phyloP scores from a whole-genome alignment of 2,797 vertebrate genomes.

The Paratrypauchen microcephalus region DNA sequence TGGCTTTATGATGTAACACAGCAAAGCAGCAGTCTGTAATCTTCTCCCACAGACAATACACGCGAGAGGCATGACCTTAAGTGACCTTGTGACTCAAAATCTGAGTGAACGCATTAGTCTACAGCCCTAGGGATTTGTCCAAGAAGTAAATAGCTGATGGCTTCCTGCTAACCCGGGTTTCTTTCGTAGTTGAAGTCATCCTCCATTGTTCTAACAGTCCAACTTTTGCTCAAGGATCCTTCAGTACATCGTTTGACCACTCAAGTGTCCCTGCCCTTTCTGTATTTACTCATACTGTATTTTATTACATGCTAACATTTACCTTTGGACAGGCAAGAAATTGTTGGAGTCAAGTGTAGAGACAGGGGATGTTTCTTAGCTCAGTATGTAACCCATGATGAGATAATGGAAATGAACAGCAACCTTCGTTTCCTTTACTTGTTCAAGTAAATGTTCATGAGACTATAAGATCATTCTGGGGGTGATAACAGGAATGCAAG shows the following conservation, averaged over 20 bases:
- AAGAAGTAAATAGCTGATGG: conserved; percentile 22
- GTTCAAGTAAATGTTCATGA: background rate
- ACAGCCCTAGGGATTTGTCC: conserved; percentile 35
- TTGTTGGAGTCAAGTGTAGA: conserved; percentile 20
- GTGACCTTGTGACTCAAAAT: conserved; percentile 43
- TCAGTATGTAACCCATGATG: conserved; percentile 55
- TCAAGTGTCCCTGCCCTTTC: background rate
- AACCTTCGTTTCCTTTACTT: background rate
- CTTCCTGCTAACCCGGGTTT: conserved; percentile 19
- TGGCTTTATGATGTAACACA: conserved; percentile 41
- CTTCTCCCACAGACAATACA: conserved; percentile 57
- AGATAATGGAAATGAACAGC: conserved; percentile 18
- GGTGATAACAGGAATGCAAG: background rate
- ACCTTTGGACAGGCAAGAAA: conserved; percentile 43
- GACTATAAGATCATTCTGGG: background rate
- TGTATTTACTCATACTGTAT: background rate
- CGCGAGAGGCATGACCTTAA: conserved; percentile 51
- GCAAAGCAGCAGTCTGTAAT: conserved; percentile 56
- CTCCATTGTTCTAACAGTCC: background rate
- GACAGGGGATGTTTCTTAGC: conserved; percentile 16
- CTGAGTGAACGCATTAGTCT: conserved; percentile 21
- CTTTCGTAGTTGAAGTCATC: conserved; percentile 16
- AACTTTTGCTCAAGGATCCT: background rate
- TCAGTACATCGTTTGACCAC: background rate
- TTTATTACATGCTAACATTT: conserved; percentile 12